Evolutionary conservation across 2,113 vertebrate species (phyloP), one percentile per base, ranked within the genome.

Genomic region (Macrotis lagotis): DNA sequence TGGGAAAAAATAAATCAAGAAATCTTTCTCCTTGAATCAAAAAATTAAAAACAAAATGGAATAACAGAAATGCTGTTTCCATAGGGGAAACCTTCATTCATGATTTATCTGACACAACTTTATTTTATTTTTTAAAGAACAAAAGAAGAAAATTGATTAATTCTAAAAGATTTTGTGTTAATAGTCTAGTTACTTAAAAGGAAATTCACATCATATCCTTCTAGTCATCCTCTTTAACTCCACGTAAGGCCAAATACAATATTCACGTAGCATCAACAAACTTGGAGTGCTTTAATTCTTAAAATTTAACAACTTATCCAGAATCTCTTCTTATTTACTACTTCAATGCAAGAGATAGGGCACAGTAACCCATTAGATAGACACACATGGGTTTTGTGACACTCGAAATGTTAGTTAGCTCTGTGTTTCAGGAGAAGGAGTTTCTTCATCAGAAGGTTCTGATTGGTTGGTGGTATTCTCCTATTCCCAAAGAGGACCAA

Each of bases 161-260:
- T 94, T 96, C 22, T 95, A 96, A 96, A 96, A 95, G 89, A 96
- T 94, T 94, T 94, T 96, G 91, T 93, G 88, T 92, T 96, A 97
- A 96, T 96, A 95, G 49, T 95, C 51, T 94, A 83, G 88, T 59
- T 94, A 88, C 51, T 95, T 96, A 92, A 92, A 96, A 95, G 51
- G 31, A 89, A 97, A 92, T 92, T 94, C 0, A 25, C 22, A 96
- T 26, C 3, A 55, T 53, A 94, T 94, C 92, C 95, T 92, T 97
- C 96, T 93, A 94, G 92, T 50, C 95, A 91, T 96, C 91, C 96
- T 96, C 96, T 52, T 97, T 97, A 96, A 95, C 48, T 94, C n/a
- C 88, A 93, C 90, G 93, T 93, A 51, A 93, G 91, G 92, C 89
- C 51, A 95, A 95, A 93, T 94, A 92, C 49, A 90, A 94, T 95